Conservation (phyloP, 2,113 vertebrate genomes). For the Cavia aperea region DNA sequence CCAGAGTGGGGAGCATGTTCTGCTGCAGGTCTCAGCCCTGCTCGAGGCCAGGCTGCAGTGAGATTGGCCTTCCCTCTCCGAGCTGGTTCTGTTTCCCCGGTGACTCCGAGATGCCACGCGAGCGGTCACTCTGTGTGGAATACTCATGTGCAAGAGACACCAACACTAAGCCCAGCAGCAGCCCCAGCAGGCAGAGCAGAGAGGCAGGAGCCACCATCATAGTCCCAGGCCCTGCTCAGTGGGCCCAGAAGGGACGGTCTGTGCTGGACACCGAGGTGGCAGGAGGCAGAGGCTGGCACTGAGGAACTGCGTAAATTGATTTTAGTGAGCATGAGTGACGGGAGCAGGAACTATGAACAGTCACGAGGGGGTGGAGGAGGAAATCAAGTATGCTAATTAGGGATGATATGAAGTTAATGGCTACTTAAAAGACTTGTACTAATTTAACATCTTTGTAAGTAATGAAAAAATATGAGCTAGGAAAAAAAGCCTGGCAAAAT, state of each 20-base stretch:
- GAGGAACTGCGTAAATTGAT: accelerated
- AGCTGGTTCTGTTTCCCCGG: neutral
- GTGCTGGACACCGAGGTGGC: accelerated
- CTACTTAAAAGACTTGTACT: conserved; percentile 4
- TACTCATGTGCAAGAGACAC: neutral
- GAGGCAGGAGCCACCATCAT: neutral
- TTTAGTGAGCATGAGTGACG: neutral
- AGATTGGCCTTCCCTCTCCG: accelerated
- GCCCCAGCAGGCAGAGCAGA: accelerated
- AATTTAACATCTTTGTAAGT: conserved; percentile 17
- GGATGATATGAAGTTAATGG: neutral
- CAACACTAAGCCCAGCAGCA: neutral
- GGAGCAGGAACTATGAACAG: neutral
- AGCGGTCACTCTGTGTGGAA: neutral
- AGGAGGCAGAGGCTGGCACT: neutral
- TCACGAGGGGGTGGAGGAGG: neutral
- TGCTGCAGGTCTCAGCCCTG: accelerated
- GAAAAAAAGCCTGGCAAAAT: conserved; percentile 15
- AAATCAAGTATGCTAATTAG: neutral
- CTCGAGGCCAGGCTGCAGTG: accelerated
- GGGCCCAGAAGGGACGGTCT: neutral
- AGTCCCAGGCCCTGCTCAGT: neutral
- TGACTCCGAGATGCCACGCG: neutral
- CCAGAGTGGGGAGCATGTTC: accelerated
- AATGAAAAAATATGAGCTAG: conserved; percentile 4